phyloP scores from a whole-genome alignment of 2,797 vertebrate genomes.

The Siniperca scherzeri region DNA sequence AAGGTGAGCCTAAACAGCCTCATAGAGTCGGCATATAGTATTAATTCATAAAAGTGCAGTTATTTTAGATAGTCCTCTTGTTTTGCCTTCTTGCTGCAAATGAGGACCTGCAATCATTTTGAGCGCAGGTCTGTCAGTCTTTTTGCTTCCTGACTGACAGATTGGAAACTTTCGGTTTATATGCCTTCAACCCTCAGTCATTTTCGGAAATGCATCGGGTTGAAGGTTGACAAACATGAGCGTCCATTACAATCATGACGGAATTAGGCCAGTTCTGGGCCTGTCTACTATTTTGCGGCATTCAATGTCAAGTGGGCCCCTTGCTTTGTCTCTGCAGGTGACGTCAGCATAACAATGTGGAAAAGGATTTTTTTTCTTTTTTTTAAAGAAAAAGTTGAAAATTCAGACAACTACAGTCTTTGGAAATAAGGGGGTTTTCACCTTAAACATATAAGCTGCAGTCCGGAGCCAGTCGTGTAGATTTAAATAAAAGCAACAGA shows the following conservation, averaged over 20 bases:
- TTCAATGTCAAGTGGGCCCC: constrained; percentile 73
- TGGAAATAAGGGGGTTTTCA: constrained; percentile 36
- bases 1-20: constrained; percentile 17
- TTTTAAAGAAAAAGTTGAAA: constrained; percentile 28
- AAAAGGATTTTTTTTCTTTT: constrained; percentile 23
- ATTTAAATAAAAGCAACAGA: constrained; percentile 63
- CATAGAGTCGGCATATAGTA: not conserved
- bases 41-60: constrained; percentile 15
- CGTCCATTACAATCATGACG: constrained; percentile 70
- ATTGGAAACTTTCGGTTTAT: constrained; percentile 62
- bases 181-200: constrained; percentile 60
- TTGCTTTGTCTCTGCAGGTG: constrained; percentile 70
- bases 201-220: constrained; percentile 71
- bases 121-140: constrained; percentile 25
- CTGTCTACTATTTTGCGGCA: constrained; percentile 68
- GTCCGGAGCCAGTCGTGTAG: constrained; percentile 11
- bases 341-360: constrained; percentile 72
- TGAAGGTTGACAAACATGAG: constrained; percentile 78
- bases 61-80: not conserved
- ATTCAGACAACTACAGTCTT: constrained; percentile 29
- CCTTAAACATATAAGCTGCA: constrained; percentile 46
- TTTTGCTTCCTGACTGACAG: constrained; percentile 47
- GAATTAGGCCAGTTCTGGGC: constrained; percentile 64
- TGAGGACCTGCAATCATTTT: constrained; percentile 7
- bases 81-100: constrained; percentile 17